A percentile compares a stretch with the other conserved stretches of the same genome.
These are phyloP conservation scores for Lysandra coridon DNA, from an alignment of 2,888 invertebrate genomes.

Conservation along the genomic window DNA sequence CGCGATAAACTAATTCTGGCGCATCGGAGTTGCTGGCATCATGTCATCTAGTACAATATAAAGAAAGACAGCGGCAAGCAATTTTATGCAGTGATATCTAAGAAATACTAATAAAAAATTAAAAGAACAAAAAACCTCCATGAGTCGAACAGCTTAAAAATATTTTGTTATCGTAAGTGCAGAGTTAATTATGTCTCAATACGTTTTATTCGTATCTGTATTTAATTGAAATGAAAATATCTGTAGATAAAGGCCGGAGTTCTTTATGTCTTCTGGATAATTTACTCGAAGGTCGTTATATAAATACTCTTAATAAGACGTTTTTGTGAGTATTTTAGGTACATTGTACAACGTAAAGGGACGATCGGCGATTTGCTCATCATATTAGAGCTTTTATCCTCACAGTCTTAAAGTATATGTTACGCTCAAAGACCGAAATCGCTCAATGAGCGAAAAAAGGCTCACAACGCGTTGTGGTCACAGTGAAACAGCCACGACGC, in stretches of 20 bases:
- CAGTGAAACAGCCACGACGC: no score
- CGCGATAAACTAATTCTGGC: no score
- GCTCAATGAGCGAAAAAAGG: no score
- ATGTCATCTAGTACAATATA: no score
- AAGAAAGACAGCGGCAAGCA: not conserved
- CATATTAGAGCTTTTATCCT: not conserved
- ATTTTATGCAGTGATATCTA: not conserved
- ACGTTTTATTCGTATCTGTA: conserved; percentile 52
- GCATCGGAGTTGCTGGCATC: no score
- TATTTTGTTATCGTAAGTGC: conserved; percentile 38
- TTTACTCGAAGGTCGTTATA: conserved; percentile 42
- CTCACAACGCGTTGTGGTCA: no score
- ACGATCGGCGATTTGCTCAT: not conserved
- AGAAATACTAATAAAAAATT: not conserved
- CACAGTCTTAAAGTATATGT: not conserved
- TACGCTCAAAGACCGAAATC: no score
- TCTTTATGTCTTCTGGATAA: conserved; percentile 55
- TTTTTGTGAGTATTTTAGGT: not conserved
- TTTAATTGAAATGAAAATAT: conserved; percentile 50
- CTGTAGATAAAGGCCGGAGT: conserved; percentile 41
- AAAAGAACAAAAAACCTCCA: not conserved
- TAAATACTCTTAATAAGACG: conserved; percentile 17
- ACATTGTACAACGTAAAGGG: not conserved
- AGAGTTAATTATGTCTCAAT: conserved; percentile 62
- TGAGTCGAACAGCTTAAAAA: not conserved